Evolutionary conservation across 1,140 invertebrate species (phyloP).

Genomic region (Ruditapes philippinarum): DNA sequence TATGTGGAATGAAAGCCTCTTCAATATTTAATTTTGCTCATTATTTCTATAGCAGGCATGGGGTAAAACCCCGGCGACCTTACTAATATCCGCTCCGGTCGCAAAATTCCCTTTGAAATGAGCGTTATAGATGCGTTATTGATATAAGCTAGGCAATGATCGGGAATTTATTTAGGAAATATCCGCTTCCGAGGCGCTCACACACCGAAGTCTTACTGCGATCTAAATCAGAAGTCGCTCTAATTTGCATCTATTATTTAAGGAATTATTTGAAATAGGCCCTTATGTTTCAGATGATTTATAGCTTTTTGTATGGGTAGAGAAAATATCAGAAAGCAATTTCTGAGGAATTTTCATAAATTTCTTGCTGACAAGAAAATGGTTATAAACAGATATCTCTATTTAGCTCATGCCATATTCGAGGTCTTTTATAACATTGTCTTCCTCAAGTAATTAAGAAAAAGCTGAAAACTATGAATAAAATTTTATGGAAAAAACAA

Average conservation of each 20-base stretch:
- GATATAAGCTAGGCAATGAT: conserved; percentile 21
- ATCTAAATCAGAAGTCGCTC: conserved; percentile 48
- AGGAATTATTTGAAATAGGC: conserved; percentile 50
- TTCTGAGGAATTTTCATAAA: conserved; percentile 44
- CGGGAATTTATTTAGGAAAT: conserved; percentile 64
- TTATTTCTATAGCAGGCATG: conserved; percentile 60
- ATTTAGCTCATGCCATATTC: not conserved
- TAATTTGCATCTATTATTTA: conserved; percentile 70
- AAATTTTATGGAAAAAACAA: not conserved
- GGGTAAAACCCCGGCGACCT: conserved; percentile 23
- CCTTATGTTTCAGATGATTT: conserved; percentile 64
- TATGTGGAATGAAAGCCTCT: conserved; percentile 62
- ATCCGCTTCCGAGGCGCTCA: not conserved
- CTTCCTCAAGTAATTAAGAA: not conserved
- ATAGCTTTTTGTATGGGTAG: conserved; percentile 29
- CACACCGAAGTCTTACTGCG: conserved; percentile 15
- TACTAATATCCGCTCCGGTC: conserved; percentile 56
- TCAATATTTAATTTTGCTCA: conserved; percentile 68
- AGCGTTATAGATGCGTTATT: conserved; percentile 50
- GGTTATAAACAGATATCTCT: conserved; percentile 31
- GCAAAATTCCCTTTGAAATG: conserved; percentile 57
- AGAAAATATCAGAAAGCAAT: conserved; percentile 39
- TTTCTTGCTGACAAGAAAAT: conserved; percentile 36
- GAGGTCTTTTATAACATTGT: not conserved
- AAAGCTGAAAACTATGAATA: not conserved